A percentile compares a stretch with the other conserved stretches of the same genome.
These are phyloP conservation scores for Saguinus midas DNA, from an alignment of 2,113 vertebrate genomes.

Conservation along the genomic window DNA sequence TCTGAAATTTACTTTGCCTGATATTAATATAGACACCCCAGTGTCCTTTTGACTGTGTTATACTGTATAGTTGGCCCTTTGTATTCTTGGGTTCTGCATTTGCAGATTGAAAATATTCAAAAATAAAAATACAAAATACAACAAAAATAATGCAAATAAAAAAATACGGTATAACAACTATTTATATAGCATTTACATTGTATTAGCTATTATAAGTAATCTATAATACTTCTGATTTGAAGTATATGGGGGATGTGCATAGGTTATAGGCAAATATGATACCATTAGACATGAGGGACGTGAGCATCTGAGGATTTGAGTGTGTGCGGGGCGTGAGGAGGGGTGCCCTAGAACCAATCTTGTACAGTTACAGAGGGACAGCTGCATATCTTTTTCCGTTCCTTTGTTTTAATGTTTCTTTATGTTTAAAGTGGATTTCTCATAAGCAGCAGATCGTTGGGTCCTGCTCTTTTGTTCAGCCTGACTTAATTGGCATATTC, in stretches of 20 bases:
- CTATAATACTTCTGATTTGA: neutral
- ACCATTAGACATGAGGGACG: neutral
- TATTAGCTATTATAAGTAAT: neutral
- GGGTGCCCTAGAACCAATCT: neutral
- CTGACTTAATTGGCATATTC: neutral
- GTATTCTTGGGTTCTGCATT: neutral
- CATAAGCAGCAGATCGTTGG: neutral
- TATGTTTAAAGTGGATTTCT: neutral
- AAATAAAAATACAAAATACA: neutral
- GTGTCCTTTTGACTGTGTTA: neutral
- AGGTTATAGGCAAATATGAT: neutral
- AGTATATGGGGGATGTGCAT: neutral
- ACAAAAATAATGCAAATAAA: neutral
- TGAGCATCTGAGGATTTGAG: neutral
- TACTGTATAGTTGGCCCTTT: neutral
- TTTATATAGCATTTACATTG: neutral
- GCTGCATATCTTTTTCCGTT: neutral
- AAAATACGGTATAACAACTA: neutral
- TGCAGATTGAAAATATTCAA: neutral
- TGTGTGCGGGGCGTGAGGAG: neutral
- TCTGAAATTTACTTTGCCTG: neutral
- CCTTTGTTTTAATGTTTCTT: conserved; percentile 24
- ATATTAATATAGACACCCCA: neutral
- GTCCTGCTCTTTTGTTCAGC: neutral
- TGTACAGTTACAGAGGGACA: neutral